phyloP scores from a whole-genome alignment of 2,888 invertebrate species.

The Allophyes oxyacanthae region DNA sequence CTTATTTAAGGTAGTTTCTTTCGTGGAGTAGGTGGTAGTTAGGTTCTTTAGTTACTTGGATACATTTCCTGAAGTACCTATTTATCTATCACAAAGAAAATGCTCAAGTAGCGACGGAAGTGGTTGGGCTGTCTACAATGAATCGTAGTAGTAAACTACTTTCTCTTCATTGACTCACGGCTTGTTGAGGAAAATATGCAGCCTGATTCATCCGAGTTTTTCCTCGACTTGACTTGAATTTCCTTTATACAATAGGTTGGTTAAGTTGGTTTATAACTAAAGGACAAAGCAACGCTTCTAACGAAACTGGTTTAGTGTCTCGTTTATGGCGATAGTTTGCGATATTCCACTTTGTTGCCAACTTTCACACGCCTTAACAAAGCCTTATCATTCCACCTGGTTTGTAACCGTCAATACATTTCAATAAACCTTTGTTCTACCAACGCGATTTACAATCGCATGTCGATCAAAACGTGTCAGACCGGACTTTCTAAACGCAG shows the following conservation, averaged over 20 bases:
- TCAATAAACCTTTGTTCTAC: slow-evolving; percentile 36
- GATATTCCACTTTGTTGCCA: not conserved
- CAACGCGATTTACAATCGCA: slow-evolving; percentile 29
- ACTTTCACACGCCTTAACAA: slow-evolving; percentile 27
- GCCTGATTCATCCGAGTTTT: slow-evolving; percentile 20
- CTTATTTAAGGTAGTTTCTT: no score
- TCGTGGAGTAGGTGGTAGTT: no score
- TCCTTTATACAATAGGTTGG: not conserved
- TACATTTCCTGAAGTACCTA: no score
- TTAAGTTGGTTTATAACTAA: no score
- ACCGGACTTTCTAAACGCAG: slow-evolving; percentile 48
- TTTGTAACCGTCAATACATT: slow-evolving; percentile 11
- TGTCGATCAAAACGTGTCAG: slow-evolving; percentile 39
- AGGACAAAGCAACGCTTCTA: not conserved
- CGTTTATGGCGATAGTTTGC: no score
- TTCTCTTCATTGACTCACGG: slow-evolving; percentile 35
- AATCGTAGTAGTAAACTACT: slow-evolving; percentile 29
- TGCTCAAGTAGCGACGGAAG: slow-evolving; percentile 14
- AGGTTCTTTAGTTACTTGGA: no score
- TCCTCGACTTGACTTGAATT: not conserved
- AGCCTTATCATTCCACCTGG: slow-evolving; percentile 11
- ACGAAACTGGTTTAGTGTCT: not conserved
- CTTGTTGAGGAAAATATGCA: slow-evolving; percentile 26
- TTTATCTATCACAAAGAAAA: slow-evolving; percentile 11
- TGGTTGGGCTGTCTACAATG: slow-evolving; percentile 19